Evolutionary conservation across 2,888 invertebrate species (phyloP).

Genomic region (Agelastica alni): DNA sequence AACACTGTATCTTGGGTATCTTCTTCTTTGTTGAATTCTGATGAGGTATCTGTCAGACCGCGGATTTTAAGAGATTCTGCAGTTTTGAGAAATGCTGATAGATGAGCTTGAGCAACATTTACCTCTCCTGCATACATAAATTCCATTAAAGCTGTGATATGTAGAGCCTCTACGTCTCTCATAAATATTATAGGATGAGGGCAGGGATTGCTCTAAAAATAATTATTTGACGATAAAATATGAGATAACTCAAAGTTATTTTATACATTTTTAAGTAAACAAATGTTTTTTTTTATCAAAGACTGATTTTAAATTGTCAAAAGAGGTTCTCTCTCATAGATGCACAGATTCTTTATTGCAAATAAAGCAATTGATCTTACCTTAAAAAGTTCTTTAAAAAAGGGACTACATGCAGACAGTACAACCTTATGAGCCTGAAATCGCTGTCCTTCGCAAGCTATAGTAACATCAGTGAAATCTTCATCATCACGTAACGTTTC

Average conservation of each 20-base stretch:
- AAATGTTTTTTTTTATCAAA: background rate
- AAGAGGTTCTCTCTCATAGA: too few relatives aligned
- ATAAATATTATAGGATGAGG: conserved; percentile 85
- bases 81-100: conserved; percentile 75
- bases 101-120: conserved; percentile 78
- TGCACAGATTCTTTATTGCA: too few relatives aligned
- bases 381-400: conserved; percentile 85
- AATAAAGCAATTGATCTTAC: conserved; percentile 58
- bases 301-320: background rate
- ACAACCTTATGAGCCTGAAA: conserved; percentile 86
- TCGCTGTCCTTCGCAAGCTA: conserved; percentile 82
- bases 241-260: background rate
- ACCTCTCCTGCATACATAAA: conserved; percentile 88
- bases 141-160: conserved; percentile 76
- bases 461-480: conserved; percentile 86
- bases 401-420: conserved; percentile 84
- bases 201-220: conserved; percentile 78
- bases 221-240: conserved; percentile 5
- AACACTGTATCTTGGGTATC: conserved; percentile 10
- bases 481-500: conserved; percentile 83
- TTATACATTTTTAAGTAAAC: background rate
- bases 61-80: conserved; percentile 80
- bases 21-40: conserved; percentile 21
- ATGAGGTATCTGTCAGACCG: conserved; percentile 72
- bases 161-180: conserved; percentile 79